Percentiles rank a stretch among this genome's conserved stretches.
phyloP scores from a whole-genome alignment of 2,888 invertebrate genomes.

The Beris chalybata region DNA sequence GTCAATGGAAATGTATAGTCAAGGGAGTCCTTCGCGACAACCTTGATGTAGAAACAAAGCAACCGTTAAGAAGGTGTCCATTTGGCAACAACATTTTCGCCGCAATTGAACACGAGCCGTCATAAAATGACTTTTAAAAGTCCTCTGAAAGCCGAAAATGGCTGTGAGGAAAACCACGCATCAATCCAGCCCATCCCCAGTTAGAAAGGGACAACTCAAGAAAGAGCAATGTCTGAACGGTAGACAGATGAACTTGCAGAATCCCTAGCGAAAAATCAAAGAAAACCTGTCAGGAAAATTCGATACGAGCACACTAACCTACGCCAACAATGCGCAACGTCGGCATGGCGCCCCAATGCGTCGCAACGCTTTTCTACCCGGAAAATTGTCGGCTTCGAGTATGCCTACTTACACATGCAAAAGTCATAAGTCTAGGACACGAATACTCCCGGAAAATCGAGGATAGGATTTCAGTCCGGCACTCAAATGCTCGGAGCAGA shows the following conservation, averaged over 20 bases:
- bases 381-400: not conserved
- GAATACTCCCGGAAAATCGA: no score
- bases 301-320: constrained; percentile 41
- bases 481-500: no score
- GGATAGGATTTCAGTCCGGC: no score
- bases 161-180: not conserved
- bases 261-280: not conserved
- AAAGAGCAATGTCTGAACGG: not conserved
- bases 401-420: not conserved
- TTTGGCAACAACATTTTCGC: no score
- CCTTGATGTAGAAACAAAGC: no score
- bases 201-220: not conserved
- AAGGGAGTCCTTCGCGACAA: no score
- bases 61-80: no score
- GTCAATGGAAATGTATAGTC: no score
- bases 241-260: not conserved
- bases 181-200: not conserved
- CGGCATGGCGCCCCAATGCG: constrained; percentile 44
- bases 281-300: constrained; percentile 4
- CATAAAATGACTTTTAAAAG: not conserved
- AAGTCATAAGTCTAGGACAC: no score
- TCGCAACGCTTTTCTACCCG: constrained; percentile 1
- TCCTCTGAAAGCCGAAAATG: not conserved
- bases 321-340: constrained; percentile 46
- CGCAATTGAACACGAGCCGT: no score